Evolutionary conservation across 2,113 vertebrate genomes (phyloP).

Genomic region (Solea senegalensis): DNA sequence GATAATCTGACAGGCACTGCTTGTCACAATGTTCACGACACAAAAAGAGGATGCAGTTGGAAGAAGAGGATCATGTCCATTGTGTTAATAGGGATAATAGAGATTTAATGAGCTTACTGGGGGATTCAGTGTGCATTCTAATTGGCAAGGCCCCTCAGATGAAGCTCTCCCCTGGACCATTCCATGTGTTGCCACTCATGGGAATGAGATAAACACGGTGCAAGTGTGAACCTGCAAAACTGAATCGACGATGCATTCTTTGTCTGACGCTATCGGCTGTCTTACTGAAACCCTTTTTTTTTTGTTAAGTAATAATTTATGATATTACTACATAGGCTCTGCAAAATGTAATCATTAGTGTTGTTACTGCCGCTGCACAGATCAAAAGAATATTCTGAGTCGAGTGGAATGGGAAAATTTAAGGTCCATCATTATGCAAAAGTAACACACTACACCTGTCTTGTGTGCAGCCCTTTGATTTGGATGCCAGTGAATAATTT

Average conservation of each 20-base stretch:
- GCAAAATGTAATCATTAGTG: background rate
- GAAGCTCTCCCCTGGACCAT: constrained; percentile 21
- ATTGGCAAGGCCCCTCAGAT: constrained; percentile 44
- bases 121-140: constrained; percentile 63
- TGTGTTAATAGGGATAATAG: constrained; percentile 71
- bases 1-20: constrained; percentile 61
- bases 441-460: background rate
- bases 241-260: constrained; percentile 9
- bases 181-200: constrained; percentile 8
- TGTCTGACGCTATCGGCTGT: background rate
- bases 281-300: background rate
- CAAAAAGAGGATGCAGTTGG: constrained; percentile 40
- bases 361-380: background rate
- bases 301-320: background rate
- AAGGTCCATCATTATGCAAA: constrained; percentile 5
- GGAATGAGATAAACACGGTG: constrained; percentile 26
- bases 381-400: background rate
- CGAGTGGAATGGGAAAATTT: background rate
- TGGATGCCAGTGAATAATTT: background rate
- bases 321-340: background rate
- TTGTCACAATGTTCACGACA: constrained; percentile 54
- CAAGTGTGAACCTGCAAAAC: constrained; percentile 15
- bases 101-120: constrained; percentile 69
- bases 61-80: constrained; percentile 64
- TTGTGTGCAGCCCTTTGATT: background rate